These are phyloP conservation scores for Oreotrochilus melanogaster DNA, from an alignment of 2,113 vertebrate genomes.

Conservation along the genomic window DNA sequence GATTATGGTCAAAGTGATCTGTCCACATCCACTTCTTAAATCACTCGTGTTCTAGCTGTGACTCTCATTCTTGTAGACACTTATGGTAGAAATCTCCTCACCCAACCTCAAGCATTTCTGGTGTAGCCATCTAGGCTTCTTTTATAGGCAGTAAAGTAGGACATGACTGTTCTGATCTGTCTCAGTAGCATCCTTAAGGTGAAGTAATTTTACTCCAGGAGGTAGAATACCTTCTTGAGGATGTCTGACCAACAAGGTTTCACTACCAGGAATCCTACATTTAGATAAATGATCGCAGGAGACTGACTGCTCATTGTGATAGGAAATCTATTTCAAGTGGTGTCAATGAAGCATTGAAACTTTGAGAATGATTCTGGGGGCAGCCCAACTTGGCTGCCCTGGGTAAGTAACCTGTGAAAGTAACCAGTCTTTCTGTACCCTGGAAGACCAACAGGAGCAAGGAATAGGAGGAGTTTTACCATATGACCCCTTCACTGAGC, in stretches of 20 bases:
- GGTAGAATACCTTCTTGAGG: neutral
- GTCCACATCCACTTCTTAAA: neutral
- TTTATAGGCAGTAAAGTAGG: neutral
- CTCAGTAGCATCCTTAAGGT: neutral
- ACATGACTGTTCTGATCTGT: neutral
- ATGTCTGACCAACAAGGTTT: neutral
- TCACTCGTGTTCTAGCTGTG: neutral
- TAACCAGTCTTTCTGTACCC: neutral
- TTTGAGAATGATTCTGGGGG: neutral
- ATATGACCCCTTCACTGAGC: neutral
- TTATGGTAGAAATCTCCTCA: neutral
- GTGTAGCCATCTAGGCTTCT: neutral
- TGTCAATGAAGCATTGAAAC: neutral
- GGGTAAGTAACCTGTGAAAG: neutral
- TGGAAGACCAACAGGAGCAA: neutral
- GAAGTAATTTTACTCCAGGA: neutral
- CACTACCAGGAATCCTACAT: neutral
- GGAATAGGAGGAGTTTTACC: neutral
- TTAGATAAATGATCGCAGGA: neutral
- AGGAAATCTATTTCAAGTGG: neutral
- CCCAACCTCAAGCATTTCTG: neutral
- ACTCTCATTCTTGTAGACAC: neutral
- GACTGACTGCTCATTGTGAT: neutral
- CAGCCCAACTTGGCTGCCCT: neutral
- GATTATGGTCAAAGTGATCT: neutral